Conservation (phyloP, 1,140 invertebrate genomes). For the Anoplophora glabripennis region DNA sequence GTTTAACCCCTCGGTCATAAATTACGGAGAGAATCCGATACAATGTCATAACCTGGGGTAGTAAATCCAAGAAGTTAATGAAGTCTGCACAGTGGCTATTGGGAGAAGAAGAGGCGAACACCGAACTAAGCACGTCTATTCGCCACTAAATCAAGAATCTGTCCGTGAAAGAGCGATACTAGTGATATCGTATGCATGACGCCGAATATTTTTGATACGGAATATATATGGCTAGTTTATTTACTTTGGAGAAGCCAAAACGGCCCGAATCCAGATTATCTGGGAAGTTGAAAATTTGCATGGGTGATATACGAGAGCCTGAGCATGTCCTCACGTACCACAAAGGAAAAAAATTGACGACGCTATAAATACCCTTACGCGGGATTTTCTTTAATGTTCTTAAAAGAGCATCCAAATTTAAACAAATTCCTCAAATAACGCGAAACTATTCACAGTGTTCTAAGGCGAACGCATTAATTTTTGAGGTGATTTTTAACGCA, state of each 20-base stretch:
- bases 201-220: constrained; percentile 13
- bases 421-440: too few species aligned
- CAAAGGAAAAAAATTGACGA: too few species aligned
- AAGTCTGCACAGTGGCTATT: constrained; percentile 11
- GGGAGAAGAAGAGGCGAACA: constrained; percentile 5
- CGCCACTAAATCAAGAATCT: constrained; percentile 18
- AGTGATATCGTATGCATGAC: constrained; percentile 13
- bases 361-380: too few species aligned
- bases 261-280: constrained; percentile 7
- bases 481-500: too few species aligned
- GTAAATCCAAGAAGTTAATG: constrained; percentile 20
- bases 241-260: constrained; percentile 16
- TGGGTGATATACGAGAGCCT: constrained; percentile 3
- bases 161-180: constrained; percentile 4
- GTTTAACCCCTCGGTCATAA: constrained; percentile 18
- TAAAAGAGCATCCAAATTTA: too few species aligned
- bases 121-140: constrained; percentile 19
- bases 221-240: constrained; percentile 22
- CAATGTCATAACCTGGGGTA: constrained; percentile 19
- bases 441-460: too few species aligned
- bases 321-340: background rate
- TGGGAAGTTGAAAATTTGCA: constrained; percentile 7
- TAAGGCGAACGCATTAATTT: too few species aligned
- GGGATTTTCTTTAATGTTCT: too few species aligned
- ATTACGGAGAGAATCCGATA: constrained; percentile 14